These are phyloP conservation scores for Pristionchus mayeri DNA, from an alignment of 2,888 invertebrate species.

Conservation along the genomic window DNA sequence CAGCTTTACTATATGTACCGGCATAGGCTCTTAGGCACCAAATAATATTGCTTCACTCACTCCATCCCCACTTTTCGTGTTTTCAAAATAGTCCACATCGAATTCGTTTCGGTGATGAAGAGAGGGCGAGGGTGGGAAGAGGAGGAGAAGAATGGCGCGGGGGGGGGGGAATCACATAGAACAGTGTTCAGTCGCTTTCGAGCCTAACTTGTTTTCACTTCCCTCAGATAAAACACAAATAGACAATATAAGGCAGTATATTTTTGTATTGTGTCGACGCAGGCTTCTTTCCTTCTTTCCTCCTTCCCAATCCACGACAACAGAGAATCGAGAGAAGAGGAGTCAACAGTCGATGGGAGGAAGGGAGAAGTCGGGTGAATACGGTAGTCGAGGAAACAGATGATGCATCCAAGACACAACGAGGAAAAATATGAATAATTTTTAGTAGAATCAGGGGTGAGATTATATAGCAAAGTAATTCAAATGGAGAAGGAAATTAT, in stretches of 20 bases:
- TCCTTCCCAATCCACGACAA: slow-evolving; percentile 25
- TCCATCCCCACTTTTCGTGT: neutral
- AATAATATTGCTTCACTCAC: neutral
- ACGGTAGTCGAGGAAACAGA: neutral
- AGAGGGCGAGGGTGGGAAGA: neutral
- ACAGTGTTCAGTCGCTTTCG: neutral
- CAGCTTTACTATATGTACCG: neutral
- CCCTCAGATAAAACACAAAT: slow-evolving; percentile 33
- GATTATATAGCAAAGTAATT: too few species aligned
- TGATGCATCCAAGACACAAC: too few species aligned
- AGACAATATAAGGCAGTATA: slow-evolving; percentile 2
- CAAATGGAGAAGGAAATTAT: too few species aligned
- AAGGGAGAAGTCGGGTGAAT: neutral
- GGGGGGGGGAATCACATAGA: neutral
- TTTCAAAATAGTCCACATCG: slow-evolving; percentile 24
- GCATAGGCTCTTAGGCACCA: neutral
- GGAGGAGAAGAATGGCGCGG: neutral
- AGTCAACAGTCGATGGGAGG: slow-evolving; percentile 22
- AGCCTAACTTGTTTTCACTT: slow-evolving; percentile 3
- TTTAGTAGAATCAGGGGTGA: too few species aligned
- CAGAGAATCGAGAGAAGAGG: neutral
- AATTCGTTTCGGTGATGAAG: neutral
- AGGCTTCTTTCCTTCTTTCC: too few species aligned
- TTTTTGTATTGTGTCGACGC: slow-evolving; percentile 29
- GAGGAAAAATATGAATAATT: too few species aligned